phyloP scores from a whole-genome alignment of 30 jellyfish, hydroid and myxozoan species.

The Aurelia sp. region DNA sequence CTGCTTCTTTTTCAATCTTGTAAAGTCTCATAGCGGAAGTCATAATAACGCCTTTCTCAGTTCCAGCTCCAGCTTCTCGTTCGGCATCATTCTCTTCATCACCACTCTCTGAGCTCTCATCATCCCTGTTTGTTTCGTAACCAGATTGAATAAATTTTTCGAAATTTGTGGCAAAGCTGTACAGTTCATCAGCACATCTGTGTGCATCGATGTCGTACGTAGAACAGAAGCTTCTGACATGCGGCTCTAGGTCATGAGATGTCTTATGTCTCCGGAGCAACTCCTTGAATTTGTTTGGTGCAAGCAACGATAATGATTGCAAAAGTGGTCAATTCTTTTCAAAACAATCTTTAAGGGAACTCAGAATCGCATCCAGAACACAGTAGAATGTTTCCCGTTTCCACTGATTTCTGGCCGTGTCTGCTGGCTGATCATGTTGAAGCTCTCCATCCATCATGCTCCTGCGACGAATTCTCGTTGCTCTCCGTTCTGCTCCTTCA shows the following conservation, averaged over 20 bases:
- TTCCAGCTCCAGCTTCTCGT: slow-evolving; percentile 5
- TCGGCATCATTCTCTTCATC: slow-evolving; percentile 16
- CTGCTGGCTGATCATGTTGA: slow-evolving; percentile 67
- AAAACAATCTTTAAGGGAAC: slow-evolving; percentile 37
- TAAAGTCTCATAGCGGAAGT: not conserved
- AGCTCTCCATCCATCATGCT: slow-evolving; percentile 56
- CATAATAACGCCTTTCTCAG: slow-evolving; percentile 8
- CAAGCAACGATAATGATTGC: slow-evolving; percentile 35
- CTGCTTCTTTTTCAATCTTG: too few relatives aligned
- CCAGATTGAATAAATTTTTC: slow-evolving; percentile 44
- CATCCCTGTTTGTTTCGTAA: slow-evolving; percentile 20
- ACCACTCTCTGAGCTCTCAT: slow-evolving; percentile 21
- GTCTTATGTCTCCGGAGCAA: slow-evolving; percentile 38
- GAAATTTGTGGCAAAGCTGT: slow-evolving; percentile 48
- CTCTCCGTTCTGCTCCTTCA: slow-evolving; percentile 60
- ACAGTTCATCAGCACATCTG: slow-evolving; percentile 59
- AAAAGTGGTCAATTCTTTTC: slow-evolving; percentile 63
- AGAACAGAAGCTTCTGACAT: slow-evolving; percentile 46
- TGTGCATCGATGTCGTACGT: slow-evolving; percentile 36
- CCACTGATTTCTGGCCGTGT: slow-evolving; percentile 47
- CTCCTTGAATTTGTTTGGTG: slow-evolving; percentile 32
- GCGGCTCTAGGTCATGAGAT: slow-evolving; percentile 44
- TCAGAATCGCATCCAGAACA: slow-evolving; percentile 28
- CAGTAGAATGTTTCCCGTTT: slow-evolving; percentile 50
- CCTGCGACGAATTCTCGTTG: slow-evolving; percentile 47